Conservation (phyloP, 2,888 invertebrate genomes). For the Drosophila merina region DNA sequence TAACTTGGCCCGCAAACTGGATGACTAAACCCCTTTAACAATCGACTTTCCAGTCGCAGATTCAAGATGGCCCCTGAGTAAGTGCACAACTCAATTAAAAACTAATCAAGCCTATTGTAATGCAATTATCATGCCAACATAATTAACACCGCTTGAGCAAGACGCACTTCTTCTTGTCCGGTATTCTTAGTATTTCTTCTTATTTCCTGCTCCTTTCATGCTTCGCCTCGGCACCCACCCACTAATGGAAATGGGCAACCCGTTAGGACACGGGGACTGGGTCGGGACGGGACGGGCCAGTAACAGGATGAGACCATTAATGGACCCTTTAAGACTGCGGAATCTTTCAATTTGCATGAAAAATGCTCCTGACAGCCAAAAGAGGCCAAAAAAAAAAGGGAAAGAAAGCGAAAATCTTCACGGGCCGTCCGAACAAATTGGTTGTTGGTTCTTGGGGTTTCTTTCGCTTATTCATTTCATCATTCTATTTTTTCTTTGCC, state of each 20-base stretch:
- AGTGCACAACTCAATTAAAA: slow-evolving; percentile 77
- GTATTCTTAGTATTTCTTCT: slow-evolving; percentile 12
- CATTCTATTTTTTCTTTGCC: slow-evolving; percentile 26
- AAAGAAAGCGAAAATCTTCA: slow-evolving; percentile 18
- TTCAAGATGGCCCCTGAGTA: slow-evolving; percentile 48
- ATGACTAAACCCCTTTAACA: slow-evolving; percentile 41
- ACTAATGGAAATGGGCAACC: slow-evolving; percentile 70
- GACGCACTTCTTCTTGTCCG: slow-evolving; percentile 26
- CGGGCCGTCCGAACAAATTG: slow-evolving; percentile 66
- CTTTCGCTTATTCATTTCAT: slow-evolving; percentile 27
- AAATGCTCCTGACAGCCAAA: slow-evolving; percentile 56
- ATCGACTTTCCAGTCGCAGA: slow-evolving; percentile 31
- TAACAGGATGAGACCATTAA: slow-evolving; percentile 42
- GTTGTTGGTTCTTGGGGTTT: slow-evolving; percentile 59
- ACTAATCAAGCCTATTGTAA: slow-evolving; percentile 81
- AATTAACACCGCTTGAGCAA: slow-evolving; percentile 67
- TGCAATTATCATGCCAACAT: slow-evolving; percentile 78
- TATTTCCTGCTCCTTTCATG: slow-evolving; percentile 10
- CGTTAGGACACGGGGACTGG: slow-evolving; percentile 44
- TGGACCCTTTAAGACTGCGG: slow-evolving; percentile 58
- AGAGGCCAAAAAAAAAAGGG: slow-evolving; percentile 18
- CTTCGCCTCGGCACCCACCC: slow-evolving; percentile 21
- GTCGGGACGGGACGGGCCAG: slow-evolving; percentile 28
- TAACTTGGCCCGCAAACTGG: slow-evolving; percentile 5
- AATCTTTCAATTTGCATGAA: slow-evolving; percentile 67